Evolutionary conservation across 1,140 invertebrate species (phyloP).

Genomic region (Drosophila serrata): DNA sequence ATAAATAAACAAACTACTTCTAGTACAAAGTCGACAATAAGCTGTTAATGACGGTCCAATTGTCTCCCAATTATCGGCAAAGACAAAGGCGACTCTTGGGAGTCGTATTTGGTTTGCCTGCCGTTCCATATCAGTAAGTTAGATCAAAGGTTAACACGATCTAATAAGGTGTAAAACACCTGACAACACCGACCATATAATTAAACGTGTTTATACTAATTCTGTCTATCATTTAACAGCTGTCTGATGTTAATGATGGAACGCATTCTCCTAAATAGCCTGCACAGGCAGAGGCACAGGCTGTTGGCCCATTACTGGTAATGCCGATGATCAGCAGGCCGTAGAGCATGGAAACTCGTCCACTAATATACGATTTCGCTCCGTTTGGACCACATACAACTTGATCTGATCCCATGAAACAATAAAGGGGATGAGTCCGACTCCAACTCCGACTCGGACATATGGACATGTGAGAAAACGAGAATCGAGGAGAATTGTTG

Average conservation of each 20-base stretch:
- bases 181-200: slow-evolving; percentile 60
- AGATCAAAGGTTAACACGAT: slow-evolving; percentile 58
- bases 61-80: not conserved
- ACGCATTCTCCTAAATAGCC: slow-evolving; percentile 59
- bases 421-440: slow-evolving; percentile 43
- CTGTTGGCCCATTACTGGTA: slow-evolving; percentile 50
- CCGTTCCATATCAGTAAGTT: slow-evolving; percentile 46
- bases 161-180: slow-evolving; percentile 63
- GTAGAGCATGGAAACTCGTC: slow-evolving; percentile 44
- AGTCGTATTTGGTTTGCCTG: slow-evolving; percentile 34
- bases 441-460: slow-evolving; percentile 19
- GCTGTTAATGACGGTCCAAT: not conserved
- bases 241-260: slow-evolving; percentile 60
- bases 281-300: slow-evolving; percentile 33
- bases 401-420: slow-evolving; percentile 43
- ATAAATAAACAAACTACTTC: not conserved
- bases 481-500: slow-evolving; percentile 24
- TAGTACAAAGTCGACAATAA: too few species aligned
- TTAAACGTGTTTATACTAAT: slow-evolving; percentile 62
- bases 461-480: slow-evolving; percentile 37
- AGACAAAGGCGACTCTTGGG: slow-evolving; percentile 11
- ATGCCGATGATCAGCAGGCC: slow-evolving; percentile 55
- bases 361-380: slow-evolving; percentile 47
- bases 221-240: slow-evolving; percentile 62
- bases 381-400: slow-evolving; percentile 51